Percentiles rank a stretch among this genome's conserved stretches.
These are phyloP conservation scores for Eueremaeus valkanovi DNA, from an alignment of 2,888 invertebrate species.

Conservation along the genomic window DNA sequence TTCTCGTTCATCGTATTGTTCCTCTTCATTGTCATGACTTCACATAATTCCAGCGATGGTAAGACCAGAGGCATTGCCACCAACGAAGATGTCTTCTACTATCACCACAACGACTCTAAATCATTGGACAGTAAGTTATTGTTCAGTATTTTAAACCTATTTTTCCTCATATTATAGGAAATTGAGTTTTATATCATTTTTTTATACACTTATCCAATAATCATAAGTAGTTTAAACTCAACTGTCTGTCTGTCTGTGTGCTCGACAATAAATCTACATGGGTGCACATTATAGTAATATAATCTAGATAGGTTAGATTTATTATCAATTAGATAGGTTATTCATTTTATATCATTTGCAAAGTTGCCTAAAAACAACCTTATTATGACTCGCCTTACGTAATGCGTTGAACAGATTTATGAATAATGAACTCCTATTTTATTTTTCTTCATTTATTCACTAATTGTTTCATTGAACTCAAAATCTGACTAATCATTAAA, in stretches of 20 bases:
- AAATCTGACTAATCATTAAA: not conserved
- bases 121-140: conserved; percentile 1
- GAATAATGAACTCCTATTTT: not conserved
- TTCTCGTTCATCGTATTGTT: conserved; percentile 12
- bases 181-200: no score
- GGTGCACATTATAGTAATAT: no score
- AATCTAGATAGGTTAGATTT: no score
- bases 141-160: no score
- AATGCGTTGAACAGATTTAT: not conserved
- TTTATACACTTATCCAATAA: no score
- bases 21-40: conserved; percentile 10
- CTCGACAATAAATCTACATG: no score
- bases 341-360: not conserved
- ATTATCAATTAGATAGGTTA: not conserved
- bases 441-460: not conserved
- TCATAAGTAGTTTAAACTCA: no score
- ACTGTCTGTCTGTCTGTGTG: no score
- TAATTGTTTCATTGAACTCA: not conserved
- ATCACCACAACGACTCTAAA: not conserved
- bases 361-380: not conserved
- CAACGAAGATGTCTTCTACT: not conserved
- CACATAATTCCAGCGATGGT: conserved; percentile 1
- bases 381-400: no score
- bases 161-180: no score
- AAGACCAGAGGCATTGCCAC: not conserved